phyloP scores from a whole-genome alignment of 1,140 invertebrate genomes.

The Holotrichia oblita region DNA sequence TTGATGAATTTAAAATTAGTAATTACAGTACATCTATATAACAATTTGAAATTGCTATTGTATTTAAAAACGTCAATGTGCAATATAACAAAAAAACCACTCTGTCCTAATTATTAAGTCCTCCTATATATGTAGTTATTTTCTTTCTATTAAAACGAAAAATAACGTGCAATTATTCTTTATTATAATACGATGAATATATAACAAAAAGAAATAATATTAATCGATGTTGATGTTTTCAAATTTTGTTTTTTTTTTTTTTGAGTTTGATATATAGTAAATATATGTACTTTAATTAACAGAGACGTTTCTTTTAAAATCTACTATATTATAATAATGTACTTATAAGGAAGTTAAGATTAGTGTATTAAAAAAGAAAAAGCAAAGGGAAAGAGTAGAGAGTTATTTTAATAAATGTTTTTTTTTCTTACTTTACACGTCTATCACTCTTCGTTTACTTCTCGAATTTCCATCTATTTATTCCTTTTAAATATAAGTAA shows the following conservation, averaged over 20 bases:
- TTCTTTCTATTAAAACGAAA: neutral
- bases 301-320: slow-evolving; percentile 16
- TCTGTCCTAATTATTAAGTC: slow-evolving; percentile 15
- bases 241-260: slow-evolving; percentile 34
- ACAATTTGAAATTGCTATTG: neutral
- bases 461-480: neutral
- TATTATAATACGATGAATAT: slow-evolving; percentile 1
- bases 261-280: slow-evolving; percentile 19
- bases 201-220: slow-evolving; percentile 23
- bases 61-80: neutral
- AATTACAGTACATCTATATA: neutral
- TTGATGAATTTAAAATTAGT: too few species aligned
- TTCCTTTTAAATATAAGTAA: neutral
- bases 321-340: slow-evolving; percentile 9
- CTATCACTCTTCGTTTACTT: neutral
- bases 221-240: slow-evolving; percentile 25
- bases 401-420: slow-evolving; percentile 4
- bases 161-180: slow-evolving; percentile 20
- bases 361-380: neutral
- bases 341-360: slow-evolving; percentile 31
- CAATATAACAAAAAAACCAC: slow-evolving; percentile 26
- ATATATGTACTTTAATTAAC: slow-evolving; percentile 35
- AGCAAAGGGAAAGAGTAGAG: neutral
- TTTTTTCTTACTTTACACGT: slow-evolving; percentile 2
- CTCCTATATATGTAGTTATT: neutral